Evolutionary conservation across 2,113 vertebrate genomes (phyloP).

Genomic region (Hassar affinis): DNA sequence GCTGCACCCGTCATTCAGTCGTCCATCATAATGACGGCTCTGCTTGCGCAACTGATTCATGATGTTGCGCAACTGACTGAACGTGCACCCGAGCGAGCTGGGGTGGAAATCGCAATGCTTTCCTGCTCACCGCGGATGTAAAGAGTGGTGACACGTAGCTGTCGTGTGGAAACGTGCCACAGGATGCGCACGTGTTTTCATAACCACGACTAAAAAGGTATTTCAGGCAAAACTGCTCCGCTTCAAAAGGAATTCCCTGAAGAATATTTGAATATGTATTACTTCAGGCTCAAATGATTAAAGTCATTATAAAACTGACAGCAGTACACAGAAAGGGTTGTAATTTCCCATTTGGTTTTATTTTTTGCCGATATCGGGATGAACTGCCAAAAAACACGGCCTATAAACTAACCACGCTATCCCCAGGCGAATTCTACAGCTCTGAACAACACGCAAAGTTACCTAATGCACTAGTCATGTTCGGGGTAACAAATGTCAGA

Average conservation of each 20-base stretch:
- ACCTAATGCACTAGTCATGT: not conserved
- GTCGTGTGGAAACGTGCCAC: too few relatives aligned
- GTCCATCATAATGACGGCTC: not conserved
- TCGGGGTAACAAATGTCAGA: not conserved
- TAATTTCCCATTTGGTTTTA: not conserved
- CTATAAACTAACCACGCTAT: not conserved
- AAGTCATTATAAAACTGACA: not conserved
- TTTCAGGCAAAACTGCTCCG: not conserved
- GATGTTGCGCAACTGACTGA: not conserved
- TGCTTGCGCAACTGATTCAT: not conserved
- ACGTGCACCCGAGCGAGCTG: too few relatives aligned
- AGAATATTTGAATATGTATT: not conserved
- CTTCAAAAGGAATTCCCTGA: not conserved
- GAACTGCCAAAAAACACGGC: not conserved
- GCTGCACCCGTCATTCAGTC: conserved; percentile 2
- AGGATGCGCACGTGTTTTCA: not conserved
- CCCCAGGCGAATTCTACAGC: not conserved
- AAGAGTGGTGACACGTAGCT: accelerated
- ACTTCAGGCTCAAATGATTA: not conserved
- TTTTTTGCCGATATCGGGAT: not conserved
- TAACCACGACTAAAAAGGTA: not conserved
- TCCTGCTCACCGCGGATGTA: not conserved
- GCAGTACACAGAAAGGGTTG: not conserved
- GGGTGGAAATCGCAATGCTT: not conserved
- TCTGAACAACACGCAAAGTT: not conserved